Percentiles rank a stretch among this genome's conserved stretches.
Conservation (phyloP, 2,113 vertebrate genomes). For the Heteronetta atricapilla region DNA sequence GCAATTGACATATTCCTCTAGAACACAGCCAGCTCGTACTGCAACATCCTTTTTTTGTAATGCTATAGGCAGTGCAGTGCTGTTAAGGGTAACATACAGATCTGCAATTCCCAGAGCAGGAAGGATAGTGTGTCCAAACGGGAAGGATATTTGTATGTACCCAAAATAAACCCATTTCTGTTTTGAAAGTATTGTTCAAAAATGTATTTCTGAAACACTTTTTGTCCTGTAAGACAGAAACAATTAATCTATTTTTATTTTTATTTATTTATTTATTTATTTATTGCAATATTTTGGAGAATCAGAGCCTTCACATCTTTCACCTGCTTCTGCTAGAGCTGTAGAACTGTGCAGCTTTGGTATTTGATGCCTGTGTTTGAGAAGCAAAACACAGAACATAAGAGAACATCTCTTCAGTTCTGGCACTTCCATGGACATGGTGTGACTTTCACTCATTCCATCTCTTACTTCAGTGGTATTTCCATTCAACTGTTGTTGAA, state of each 20-base stretch:
- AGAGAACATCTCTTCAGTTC: not conserved
- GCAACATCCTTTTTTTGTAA: not conserved
- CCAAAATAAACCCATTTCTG: not conserved
- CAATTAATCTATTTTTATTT: not conserved
- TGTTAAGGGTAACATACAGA: not conserved
- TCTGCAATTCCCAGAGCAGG: not conserved
- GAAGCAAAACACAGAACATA: not conserved
- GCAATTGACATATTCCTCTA: not conserved
- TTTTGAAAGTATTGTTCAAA: not conserved
- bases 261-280: not conserved
- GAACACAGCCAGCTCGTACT: not conserved
- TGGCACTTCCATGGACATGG: not conserved
- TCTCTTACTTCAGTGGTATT: not conserved
- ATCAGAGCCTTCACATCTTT: not conserved
- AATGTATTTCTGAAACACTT: not conserved
- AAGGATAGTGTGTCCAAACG: not conserved
- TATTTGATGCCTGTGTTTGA: not conserved
- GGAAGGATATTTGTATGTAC: not conserved
- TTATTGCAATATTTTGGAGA: not conserved
- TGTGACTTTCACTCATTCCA: not conserved
- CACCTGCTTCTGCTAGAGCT: accelerated
- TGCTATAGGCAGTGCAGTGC: not conserved
- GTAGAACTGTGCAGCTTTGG: not conserved
- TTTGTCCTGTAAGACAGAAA: not conserved
- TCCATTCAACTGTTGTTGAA: not conserved